Conservation (phyloP, 2,797 vertebrate genomes). For the Mus minutoides region DNA sequence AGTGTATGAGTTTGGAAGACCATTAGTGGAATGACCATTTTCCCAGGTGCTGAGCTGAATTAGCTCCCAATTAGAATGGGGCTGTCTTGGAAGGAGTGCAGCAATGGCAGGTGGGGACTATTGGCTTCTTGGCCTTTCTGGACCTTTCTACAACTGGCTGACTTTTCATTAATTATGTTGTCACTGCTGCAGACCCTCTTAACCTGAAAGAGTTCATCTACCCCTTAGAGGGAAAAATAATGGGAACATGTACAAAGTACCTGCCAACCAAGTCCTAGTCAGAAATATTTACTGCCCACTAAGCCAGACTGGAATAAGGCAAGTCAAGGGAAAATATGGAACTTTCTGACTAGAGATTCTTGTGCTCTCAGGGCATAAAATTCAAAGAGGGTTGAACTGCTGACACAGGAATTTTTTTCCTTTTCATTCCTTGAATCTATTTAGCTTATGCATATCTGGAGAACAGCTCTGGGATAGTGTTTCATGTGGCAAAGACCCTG, state of each 20-base stretch:
- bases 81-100: constrained; percentile 14
- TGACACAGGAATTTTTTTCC: constrained; percentile 14
- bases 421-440: constrained; percentile 12
- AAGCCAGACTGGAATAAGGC: constrained; percentile 57
- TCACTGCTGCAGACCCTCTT: constrained; percentile 6
- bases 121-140: constrained; percentile 9
- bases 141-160: constrained; percentile 43
- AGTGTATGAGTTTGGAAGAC: background rate
- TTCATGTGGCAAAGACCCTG: background rate
- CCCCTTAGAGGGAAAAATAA: constrained; percentile 52
- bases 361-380: constrained; percentile 44
- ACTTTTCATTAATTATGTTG: constrained; percentile 71
- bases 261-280: constrained; percentile 55
- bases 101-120: background rate
- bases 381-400: constrained; percentile 57
- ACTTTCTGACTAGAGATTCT: constrained; percentile 11
- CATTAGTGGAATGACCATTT: background rate
- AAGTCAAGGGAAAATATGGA: constrained; percentile 54
- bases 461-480: background rate
- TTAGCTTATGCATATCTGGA: constrained; percentile 8
- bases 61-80: constrained; percentile 25
- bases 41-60: background rate
- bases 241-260: constrained; percentile 45
- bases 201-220: constrained; percentile 44
- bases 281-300: constrained; percentile 64